Conservation (phyloP, 2,113 vertebrate species). For the Peromyscus polionotus region DNA sequence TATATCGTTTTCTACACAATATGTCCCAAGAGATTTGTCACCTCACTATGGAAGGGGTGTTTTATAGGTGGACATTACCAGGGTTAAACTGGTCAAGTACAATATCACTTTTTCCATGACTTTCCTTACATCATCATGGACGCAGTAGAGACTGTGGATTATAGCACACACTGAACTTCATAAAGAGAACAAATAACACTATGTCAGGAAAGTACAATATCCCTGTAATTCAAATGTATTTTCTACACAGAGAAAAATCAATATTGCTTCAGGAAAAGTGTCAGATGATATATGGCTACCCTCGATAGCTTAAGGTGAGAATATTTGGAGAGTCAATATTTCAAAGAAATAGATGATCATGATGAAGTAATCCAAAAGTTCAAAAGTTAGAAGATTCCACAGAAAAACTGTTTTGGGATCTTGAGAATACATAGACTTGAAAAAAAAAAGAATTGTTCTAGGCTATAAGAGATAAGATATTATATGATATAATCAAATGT, state of each 20-base stretch:
- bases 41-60: neutral
- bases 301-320: constrained; percentile 27
- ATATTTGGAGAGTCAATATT: constrained; percentile 58
- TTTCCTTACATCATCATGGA: neutral
- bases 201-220: constrained; percentile 29
- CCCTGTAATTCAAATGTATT: constrained; percentile 60
- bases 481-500: neutral
- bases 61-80: neutral
- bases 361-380: constrained; percentile 37
- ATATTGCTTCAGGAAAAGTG: constrained; percentile 60
- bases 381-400: neutral
- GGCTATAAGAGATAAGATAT: neutral
- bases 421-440: neutral
- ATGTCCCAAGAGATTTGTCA: neutral
- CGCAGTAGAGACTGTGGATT: neutral
- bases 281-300: constrained; percentile 49
- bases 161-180: neutral
- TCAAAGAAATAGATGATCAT: constrained; percentile 47
- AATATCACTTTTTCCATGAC: neutral
- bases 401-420: neutral
- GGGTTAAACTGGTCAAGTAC: constrained; percentile 1
- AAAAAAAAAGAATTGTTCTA: neutral
- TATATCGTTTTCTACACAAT: neutral
- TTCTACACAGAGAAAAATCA: constrained; percentile 63
- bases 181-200: constrained; percentile 47